phyloP scores from a whole-genome alignment of 2,113 vertebrate species.

The Tyrannus savana region DNA sequence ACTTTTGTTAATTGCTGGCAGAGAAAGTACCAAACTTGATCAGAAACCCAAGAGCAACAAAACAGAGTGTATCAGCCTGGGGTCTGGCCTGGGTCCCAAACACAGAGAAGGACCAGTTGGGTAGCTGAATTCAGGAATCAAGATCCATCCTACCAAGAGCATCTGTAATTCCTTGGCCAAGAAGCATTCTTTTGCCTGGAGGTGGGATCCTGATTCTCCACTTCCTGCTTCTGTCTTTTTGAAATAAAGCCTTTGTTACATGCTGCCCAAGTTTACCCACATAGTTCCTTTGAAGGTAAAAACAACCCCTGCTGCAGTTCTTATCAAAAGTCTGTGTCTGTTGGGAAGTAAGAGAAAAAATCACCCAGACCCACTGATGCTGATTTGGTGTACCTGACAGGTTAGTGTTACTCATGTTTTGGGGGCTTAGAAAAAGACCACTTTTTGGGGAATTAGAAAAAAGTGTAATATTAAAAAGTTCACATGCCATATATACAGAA shows the following conservation, averaged over 20 bases:
- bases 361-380: background rate
- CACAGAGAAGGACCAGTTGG: background rate
- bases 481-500: background rate
- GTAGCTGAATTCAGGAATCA: background rate
- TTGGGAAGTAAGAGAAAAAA: background rate
- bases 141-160: background rate
- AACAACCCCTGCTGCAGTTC: background rate
- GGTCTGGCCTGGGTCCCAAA: background rate
- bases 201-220: background rate
- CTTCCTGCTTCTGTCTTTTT: conserved; percentile 7
- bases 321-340: background rate
- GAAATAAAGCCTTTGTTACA: background rate
- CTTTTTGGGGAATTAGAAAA: background rate
- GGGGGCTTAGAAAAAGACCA: no score
- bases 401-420: background rate
- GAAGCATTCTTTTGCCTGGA: background rate
- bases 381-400: background rate
- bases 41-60: background rate
- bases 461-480: background rate
- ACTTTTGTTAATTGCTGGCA: background rate
- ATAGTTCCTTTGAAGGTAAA: background rate
- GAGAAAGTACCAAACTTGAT: background rate
- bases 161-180: background rate
- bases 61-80: background rate
- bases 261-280: background rate